Percentiles rank a stretch among this genome's conserved stretches.
These are phyloP conservation scores for Chanos chanos DNA, from an alignment of 2,797 vertebrate species.

Conservation along the genomic window DNA sequence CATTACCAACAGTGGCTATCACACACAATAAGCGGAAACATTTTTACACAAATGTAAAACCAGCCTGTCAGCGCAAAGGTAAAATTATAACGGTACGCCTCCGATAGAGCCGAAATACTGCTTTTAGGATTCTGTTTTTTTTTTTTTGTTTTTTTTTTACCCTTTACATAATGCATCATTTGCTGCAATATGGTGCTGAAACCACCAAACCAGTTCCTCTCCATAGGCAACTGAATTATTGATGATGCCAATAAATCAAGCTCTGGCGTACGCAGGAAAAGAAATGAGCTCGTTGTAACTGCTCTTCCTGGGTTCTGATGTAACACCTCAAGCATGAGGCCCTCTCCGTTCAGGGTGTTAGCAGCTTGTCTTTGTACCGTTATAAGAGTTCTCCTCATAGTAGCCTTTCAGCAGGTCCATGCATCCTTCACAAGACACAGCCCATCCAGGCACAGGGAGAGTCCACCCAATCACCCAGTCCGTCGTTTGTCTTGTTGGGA, in stretches of 20 bases:
- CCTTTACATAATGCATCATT: constrained; percentile 30
- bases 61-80: constrained; percentile 13
- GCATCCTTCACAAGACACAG: too few species aligned
- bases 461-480: too few species aligned
- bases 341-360: neutral
- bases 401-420: too few species aligned
- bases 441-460: too few species aligned
- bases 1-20: constrained; percentile 62
- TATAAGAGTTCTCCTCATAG: too few species aligned
- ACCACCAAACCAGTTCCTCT: constrained; percentile 24
- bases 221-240: constrained; percentile 38
- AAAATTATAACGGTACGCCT: neutral
- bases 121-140: neutral
- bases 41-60: neutral
- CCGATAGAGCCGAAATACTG: constrained; percentile 1
- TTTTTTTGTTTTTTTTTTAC: neutral
- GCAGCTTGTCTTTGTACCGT: too few species aligned
- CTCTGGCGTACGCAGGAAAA: constrained; percentile 8
- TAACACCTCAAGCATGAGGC: neutral
- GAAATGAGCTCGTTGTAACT: constrained; percentile 23
- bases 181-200: constrained; percentile 22
- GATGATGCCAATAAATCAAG: constrained; percentile 39
- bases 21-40: neutral
- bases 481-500: too few species aligned
- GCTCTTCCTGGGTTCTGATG: constrained; percentile 29